Base-by-base conservation (phyloP, 1,140 invertebrate species). In the Luehdorfia chinensis region DNA sequence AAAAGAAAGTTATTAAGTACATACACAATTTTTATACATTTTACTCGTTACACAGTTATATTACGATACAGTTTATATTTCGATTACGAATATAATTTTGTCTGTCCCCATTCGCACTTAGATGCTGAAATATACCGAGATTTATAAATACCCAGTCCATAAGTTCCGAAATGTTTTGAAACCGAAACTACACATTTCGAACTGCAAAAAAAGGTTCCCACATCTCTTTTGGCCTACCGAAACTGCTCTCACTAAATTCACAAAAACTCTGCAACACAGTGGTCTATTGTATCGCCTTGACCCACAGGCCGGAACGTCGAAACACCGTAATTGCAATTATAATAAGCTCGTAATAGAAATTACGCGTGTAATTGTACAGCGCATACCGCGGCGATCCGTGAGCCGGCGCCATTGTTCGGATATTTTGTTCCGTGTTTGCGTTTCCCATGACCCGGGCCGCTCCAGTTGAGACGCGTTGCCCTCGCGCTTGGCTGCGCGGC, bases 371-470 rank as follows among this genome's bases (percentile, higher is more conserved):
- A 52, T 60, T 55, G 45, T 34, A 36, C 23, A 9, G 34, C 3
- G 30, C 21, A 41, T 41, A 15, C 37, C 37, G 28, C 33, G 32
- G 33, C 39, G 57, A 25, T 58, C 16, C 41, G 41, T 51, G 33
- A 25, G 43, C 41, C 14, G 1, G 23, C 43, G 36, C 27, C 39
- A 59, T 56, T 59, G 54, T 57, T 52, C 34, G 30, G 33, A 19
- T 23, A 36, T 41, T 57, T 3, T 27, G 25, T 43, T 55, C 55
- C 59, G 52, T 58, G 39, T 60, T 54, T 47, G 45, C 37, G 37
- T 65, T 68, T 68, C 65, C 50, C 61, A 68, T 52, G 58, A 61
- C 57, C 57, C 48, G 47, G 5, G 25, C 23, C 47, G 50, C 30
- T 62, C 56, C 41, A 59, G 41, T 59, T 59, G 49, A 30, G 25